Base-by-base conservation (phyloP, 2,113 vertebrate species). In the Gambusia holbrooki region DNA sequence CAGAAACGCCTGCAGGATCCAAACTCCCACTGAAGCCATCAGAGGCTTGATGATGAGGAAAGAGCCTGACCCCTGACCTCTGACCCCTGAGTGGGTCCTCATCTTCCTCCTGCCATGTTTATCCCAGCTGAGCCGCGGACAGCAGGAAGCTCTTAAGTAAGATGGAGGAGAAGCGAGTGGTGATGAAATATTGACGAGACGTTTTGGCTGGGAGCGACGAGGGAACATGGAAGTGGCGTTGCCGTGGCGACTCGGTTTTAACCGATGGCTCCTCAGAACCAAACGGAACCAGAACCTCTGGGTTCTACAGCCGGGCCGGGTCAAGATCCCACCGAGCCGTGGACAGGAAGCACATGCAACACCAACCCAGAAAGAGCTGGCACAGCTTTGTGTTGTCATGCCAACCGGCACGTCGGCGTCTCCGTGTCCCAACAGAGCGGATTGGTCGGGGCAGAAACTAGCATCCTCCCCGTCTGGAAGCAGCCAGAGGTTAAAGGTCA, bases 121-220 rank as follows among this genome's bases (percentile, higher is more conserved):
- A 15, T 42, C 40, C 40, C 10, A 35, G 33, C 64, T 40, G 64
- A 40, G 32, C 14, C 17, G 32, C 25, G 19, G 35, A 35, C 37
- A 37, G 65, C 33, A 3, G 15, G 45, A 28, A 28, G 66, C 66
- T 67, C 33, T 42, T 45, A 28, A 15, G 37, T 29, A 5, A 45
- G 37, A 67, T 29, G 19, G 22, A 66, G 15, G 40, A 6, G 14
- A 35, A 40, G 64, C 32, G 27, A 37, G 35, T 37, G 35, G 66
- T 68, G 5, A 51, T 68, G 14, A 68, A 68, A 68, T 48, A 68
- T 68, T 68, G 7, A 68, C 29, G 28, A 68, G 42, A 17, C n/a
- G 10, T 68, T 67, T 45, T 14, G 28, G 27, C 66, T 68, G 17
- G 14, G 42, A 28, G 17, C 7, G 17, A 4, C 19, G 15, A 0